Conservation (phyloP, 2,113 vertebrate species). For the Semnornis frantzii region DNA sequence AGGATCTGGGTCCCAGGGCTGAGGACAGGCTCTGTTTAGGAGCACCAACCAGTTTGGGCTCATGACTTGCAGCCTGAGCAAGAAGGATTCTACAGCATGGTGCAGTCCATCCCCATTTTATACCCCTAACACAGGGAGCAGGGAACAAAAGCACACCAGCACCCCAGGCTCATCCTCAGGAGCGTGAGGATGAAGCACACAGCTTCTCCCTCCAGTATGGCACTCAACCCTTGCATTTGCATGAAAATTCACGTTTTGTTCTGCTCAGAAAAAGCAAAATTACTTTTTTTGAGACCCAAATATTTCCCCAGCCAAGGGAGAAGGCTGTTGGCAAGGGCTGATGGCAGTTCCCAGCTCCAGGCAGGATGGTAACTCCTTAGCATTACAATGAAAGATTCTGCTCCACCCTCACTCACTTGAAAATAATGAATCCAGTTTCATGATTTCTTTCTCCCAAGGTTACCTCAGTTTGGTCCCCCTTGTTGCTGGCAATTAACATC, state of each 20-base stretch:
- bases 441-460: slow-evolving; percentile 55
- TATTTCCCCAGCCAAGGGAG: accelerated
- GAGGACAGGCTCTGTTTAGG: accelerated
- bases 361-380: neutral
- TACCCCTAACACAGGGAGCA: accelerated
- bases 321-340: neutral
- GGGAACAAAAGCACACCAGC: neutral
- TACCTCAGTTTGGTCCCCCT: neutral
- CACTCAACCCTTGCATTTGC: accelerated
- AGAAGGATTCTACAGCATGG: neutral
- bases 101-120: accelerated
- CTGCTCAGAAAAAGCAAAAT: neutral
- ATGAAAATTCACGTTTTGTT: neutral
- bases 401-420: slow-evolving; percentile 30
- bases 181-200: accelerated
- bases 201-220: neutral
- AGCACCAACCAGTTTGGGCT: no score
- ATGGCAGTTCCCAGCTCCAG: accelerated
- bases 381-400: neutral
- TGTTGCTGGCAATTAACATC: neutral
- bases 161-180: accelerated
- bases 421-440: slow-evolving; percentile 49
- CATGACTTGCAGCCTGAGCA: no score
- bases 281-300: neutral
- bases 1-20: accelerated